Base-by-base conservation (phyloP, 2,113 vertebrate species). In the Miniopterus natalensis region DNA sequence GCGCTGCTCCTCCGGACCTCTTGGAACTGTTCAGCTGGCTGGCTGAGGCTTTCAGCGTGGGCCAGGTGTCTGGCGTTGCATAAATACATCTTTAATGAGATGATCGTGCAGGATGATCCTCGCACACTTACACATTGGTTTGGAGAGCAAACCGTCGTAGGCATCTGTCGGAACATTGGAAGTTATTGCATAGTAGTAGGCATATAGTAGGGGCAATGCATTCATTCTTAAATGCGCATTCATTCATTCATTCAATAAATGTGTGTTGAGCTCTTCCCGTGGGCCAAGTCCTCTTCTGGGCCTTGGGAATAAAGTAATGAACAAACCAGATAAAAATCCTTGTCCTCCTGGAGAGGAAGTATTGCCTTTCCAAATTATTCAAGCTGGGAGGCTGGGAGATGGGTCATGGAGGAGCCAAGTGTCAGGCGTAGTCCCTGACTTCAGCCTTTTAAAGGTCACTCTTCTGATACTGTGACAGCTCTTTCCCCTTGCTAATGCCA, bases 31-130 rank as follows among this genome's bases (percentile, higher is more conserved):
- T 68, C 86, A 73, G 86, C 94, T 71, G 93, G 80, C 81, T 84
- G 2, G 81, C 71, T 4, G 73, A 49, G 86, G 73, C 87, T 78
- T 59, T 61, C 83, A 11, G 94, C 8, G 0, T 1, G 40, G 51
- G 85, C 88, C 92, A 57, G 94, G 84, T 20, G 27, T 25, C 91
- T 91, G 96, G 47, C 1, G 21, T 10, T 27, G 95, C 96, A 97
- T 93, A 91, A 91, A 94, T 95, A 40, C 85, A 92, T 96, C 55
- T 27, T 49, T 96, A 71, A 93, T 97, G 95, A 96, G 91, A 55
- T 25, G 27, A 36, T 4, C 23, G 55, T 78, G 36, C 42, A 3
- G 23, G 31, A 20, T 0, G 66, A 47, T 23, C 55, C 45, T 18
- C 15, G 59, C 79, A 61, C 15, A n/a, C 31, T 55, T 78, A 14